Conservation (phyloP, 1,140 invertebrate species). For the Bombus impatiens region DNA sequence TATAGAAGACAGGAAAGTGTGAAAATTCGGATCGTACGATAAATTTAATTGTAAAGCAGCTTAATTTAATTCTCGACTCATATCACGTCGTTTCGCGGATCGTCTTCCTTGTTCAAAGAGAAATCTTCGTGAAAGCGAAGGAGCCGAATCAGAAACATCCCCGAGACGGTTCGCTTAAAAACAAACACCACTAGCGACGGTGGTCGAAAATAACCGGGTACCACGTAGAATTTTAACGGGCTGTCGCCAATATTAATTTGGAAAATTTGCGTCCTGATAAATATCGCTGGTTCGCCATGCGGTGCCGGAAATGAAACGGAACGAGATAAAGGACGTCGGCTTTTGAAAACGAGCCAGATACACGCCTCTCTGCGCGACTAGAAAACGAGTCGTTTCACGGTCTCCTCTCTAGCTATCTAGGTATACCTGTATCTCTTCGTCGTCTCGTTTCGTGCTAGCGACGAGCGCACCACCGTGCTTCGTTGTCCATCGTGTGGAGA, state of each 20-base stretch:
- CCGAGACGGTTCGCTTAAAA: not conserved
- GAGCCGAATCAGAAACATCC: not conserved
- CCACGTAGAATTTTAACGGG: conserved; percentile 11
- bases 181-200: not conserved
- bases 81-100: not conserved
- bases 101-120: not conserved
- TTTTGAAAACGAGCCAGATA: conserved; percentile 44
- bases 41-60: no score
- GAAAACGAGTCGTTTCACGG: conserved; percentile 1
- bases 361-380: conserved; percentile 9
- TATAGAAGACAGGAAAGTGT: not conserved
- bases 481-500: not conserved
- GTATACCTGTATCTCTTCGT: not conserved
- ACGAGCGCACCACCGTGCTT: no score
- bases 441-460: not conserved
- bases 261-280: conserved; percentile 31
- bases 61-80: not conserved
- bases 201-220: conserved; percentile 9
- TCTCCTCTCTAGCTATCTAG: not conserved
- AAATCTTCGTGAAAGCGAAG: not conserved
- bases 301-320: conserved; percentile 46
- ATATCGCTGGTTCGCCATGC: conserved; percentile 2
- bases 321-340: conserved; percentile 43
- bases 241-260: conserved; percentile 44
- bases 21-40: not conserved